These are phyloP conservation scores for Nomada ferruginata DNA, from an alignment of 2,888 invertebrate genomes.

Conservation along the genomic window DNA sequence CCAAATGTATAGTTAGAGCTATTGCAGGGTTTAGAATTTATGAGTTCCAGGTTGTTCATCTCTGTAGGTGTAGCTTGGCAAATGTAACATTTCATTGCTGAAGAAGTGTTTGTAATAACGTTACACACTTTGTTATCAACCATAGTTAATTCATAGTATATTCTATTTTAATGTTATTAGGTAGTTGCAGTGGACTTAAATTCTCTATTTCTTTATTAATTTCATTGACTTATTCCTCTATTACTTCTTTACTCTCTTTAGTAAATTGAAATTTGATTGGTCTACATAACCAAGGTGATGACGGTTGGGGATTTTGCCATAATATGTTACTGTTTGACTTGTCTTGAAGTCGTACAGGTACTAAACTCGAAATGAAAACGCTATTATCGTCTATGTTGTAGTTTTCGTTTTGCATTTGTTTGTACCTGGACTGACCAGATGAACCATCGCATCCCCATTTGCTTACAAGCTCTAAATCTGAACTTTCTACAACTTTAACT, in stretches of 20 bases:
- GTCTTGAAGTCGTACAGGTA: neutral
- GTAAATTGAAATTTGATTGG: conserved; percentile 29
- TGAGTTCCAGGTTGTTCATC: neutral
- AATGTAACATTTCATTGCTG: neutral
- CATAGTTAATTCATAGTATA: neutral
- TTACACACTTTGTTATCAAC: conserved; percentile 9
- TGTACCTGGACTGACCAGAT: conserved; percentile 10
- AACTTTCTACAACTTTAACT: neutral
- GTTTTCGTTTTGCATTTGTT: neutral
- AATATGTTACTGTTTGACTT: neutral
- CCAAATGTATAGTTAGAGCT: too few relatives aligned
- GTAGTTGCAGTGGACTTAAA: neutral
- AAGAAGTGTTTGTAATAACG: neutral
- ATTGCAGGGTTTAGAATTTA: neutral
- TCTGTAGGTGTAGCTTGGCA: neutral
- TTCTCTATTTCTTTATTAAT: conserved; percentile 16
- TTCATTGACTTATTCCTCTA: neutral
- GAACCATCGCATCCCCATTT: conserved; percentile 7
- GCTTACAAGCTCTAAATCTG: neutral
- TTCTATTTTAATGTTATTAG: too few relatives aligned
- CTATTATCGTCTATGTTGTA: neutral
- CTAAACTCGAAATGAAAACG: conserved; percentile 19
- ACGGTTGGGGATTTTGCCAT: conserved; percentile 30
- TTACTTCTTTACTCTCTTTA: conserved; percentile 5
- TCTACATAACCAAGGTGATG: conserved; percentile 24